phyloP scores from a whole-genome alignment of 2,113 vertebrate genomes.

The Pleuronectes platessa region DNA sequence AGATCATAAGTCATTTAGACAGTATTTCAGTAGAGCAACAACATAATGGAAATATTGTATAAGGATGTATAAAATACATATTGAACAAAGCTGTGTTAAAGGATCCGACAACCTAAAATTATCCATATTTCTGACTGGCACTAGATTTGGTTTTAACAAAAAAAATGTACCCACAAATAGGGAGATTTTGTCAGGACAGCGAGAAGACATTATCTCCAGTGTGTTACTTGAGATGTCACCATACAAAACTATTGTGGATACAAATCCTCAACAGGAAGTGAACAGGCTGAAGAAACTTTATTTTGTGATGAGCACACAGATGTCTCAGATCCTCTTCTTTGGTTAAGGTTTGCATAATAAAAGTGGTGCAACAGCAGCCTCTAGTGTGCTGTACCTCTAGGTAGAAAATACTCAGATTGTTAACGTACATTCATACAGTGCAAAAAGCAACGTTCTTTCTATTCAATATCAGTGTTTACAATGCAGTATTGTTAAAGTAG shows the following conservation, averaged over 20 bases:
- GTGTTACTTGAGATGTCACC: background rate
- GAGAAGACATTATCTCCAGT: background rate
- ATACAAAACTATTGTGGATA: background rate
- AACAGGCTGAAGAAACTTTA: constrained; percentile 3
- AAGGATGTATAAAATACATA: constrained; percentile 31
- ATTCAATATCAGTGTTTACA: constrained; percentile 31
- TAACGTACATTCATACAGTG: constrained; percentile 36
- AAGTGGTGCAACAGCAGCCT: constrained; percentile 59
- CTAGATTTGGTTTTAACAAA: constrained; percentile 23
- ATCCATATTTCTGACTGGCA: background rate
- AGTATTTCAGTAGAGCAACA: constrained; percentile 11
- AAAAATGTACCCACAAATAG: background rate
- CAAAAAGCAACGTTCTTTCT: constrained; percentile 51
- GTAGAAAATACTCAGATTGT: constrained; percentile 19
- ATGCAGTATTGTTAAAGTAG: constrained; percentile 8
- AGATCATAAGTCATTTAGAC: constrained; percentile 24
- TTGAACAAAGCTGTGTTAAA: constrained; percentile 11
- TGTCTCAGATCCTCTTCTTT: constrained; percentile 5
- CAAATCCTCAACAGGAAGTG: background rate
- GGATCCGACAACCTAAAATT: background rate
- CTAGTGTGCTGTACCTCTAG: constrained; percentile 55
- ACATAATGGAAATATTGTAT: constrained; percentile 23
- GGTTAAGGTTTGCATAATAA: constrained; percentile 14
- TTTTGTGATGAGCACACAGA: constrained; percentile 15
- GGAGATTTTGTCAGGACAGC: constrained; percentile 6